Conservation (phyloP, 1,140 invertebrate genomes). For the Drosophila takahashii region DNA sequence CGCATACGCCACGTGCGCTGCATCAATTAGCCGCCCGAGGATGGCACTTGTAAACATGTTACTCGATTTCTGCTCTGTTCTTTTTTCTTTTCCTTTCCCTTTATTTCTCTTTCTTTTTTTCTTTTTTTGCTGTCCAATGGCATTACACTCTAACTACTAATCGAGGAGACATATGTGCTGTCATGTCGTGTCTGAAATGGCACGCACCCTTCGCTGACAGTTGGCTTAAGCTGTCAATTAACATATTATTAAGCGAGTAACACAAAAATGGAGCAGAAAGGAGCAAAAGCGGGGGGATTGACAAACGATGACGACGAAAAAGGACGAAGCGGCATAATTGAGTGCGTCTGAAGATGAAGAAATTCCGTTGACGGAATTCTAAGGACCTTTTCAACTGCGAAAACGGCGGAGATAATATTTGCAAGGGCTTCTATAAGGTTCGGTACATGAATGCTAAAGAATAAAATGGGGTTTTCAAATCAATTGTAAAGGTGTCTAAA, state of each 20-base stretch:
- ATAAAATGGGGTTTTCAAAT: too few species aligned
- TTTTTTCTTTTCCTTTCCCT: not conserved
- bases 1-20: constrained; percentile 40
- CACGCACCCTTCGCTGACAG: constrained; percentile 43
- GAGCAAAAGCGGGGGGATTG: not conserved
- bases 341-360: not conserved
- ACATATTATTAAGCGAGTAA: constrained; percentile 55
- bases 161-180: constrained; percentile 55
- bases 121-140: not conserved
- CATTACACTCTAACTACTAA: constrained; percentile 29
- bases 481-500: too few species aligned
- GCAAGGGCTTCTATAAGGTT: not conserved
- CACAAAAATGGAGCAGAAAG: not conserved
- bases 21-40: constrained; percentile 26
- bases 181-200: constrained; percentile 41
- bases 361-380: not conserved
- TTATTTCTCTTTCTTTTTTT: not conserved
- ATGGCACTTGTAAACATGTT: constrained; percentile 8
- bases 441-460: too few species aligned
- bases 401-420: not conserved
- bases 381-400: not conserved
- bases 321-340: constrained; percentile 26
- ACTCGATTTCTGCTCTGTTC: not conserved
- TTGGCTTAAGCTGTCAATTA: constrained; percentile 61
- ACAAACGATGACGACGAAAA: constrained; percentile 31